Base-by-base conservation (phyloP, 2,888 invertebrate genomes). In the Sinhomidia bicolor region DNA sequence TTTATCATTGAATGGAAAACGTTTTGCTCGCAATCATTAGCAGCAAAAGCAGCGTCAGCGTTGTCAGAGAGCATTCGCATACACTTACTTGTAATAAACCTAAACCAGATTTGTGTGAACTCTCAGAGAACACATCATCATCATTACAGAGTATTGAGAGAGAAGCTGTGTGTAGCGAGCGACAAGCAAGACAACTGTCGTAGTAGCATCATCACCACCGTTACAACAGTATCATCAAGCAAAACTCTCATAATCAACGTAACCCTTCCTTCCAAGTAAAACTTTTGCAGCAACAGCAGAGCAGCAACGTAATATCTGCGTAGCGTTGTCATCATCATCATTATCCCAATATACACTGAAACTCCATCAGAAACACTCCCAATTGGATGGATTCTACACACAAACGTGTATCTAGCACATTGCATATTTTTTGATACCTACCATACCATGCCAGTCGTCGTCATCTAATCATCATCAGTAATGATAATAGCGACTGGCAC, bases 251-350 rank as follows among this genome's bases (percentile, higher is more conserved):
- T 26, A 17, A 51, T 51, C 78, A n/a, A n/a, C n/a, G n/a, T n/a
- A 78, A 78, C 54, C 78, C 78, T 78, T 54, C 54, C 32, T 78
- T 78, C 78, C 78, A 78, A 51, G 78, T 78, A 51, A 36, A 6
- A n/a, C 14, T 68, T 3, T 9, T n/a, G n/a, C n/a, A n/a, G n/a
- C n/a, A n/a, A n/a, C n/a, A 26, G 41, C 68, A 51, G 29, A 51
- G 20, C 23, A 78, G 29, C 78, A 78, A 17, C 41, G 0, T 78
- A 54, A 47, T 29, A 71, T 41, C n/a, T n/a, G n/a, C n/a, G 54
- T 29, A 78, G 26, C 51, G 78, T 20, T 29, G 10, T 78, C 44
- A 47, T 76, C 76, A 51, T 76, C 47, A 29, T 5, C 5, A 71
- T 41, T n/a, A 51, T 10, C 5, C 2, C 0, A 68, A 68, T 32